These are phyloP conservation scores for Blennius ocellaris DNA, from an alignment of 2,113 vertebrate species.

Conservation along the genomic window DNA sequence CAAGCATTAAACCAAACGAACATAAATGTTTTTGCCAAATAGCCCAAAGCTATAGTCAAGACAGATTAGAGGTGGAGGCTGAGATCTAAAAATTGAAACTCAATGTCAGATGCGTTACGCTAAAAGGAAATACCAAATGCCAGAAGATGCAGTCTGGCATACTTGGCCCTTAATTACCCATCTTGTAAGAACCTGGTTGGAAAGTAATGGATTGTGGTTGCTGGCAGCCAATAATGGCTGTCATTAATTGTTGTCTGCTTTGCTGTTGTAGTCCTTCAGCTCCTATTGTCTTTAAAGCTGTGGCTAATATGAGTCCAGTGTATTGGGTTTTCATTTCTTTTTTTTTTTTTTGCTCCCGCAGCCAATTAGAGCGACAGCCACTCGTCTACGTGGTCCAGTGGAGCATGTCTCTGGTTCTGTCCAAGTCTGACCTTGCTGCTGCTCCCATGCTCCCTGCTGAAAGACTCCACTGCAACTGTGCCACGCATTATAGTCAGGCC, in stretches of 20 bases:
- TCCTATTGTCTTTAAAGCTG: constrained; percentile 68
- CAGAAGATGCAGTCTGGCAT: constrained; percentile 55
- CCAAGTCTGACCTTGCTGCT: constrained; percentile 50
- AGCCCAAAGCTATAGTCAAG: constrained; percentile 70
- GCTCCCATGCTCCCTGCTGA: constrained; percentile 28
- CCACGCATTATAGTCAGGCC: constrained; percentile 34
- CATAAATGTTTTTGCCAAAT: constrained; percentile 78
- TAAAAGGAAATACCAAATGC: constrained; percentile 57
- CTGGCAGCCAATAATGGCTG: constrained; percentile 65
- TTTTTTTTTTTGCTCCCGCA: constrained; percentile 5
- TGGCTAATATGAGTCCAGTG: constrained; percentile 51
- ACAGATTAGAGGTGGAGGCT: constrained; percentile 60
- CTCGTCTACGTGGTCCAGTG: constrained; percentile 63
- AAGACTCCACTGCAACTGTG: constrained; percentile 20
- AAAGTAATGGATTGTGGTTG: constrained; percentile 67
- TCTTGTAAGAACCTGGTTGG: constrained; percentile 63
- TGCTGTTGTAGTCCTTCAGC: constrained; percentile 68
- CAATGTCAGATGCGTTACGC: constrained; percentile 59
- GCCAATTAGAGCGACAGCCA: constrained; percentile 74
- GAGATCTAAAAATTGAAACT: constrained; percentile 60
- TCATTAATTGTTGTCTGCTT: constrained; percentile 79
- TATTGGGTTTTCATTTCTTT: constrained; percentile 50
- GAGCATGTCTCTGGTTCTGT: constrained; percentile 68
- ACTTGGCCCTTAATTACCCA: constrained; percentile 58
- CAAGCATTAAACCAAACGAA: constrained; percentile 61